These are phyloP conservation scores for Setipinna tenuifilis DNA, from an alignment of 2,797 vertebrate species.

Conservation along the genomic window DNA sequence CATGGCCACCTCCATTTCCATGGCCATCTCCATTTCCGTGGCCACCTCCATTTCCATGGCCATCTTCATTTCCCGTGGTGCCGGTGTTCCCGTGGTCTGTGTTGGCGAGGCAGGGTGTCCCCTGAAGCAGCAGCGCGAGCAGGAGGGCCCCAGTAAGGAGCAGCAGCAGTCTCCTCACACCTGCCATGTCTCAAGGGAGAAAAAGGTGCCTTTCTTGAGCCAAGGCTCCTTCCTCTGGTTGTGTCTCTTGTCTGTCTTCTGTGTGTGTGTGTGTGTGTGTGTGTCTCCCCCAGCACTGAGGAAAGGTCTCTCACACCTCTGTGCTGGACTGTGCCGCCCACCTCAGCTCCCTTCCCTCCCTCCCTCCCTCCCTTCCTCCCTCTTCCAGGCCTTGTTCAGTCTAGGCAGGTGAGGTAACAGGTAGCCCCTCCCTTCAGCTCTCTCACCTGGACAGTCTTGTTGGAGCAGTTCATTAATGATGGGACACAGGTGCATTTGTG, in stretches of 20 bases:
- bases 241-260: neutral
- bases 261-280: conserved; percentile 12
- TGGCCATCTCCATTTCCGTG: neutral
- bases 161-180: neutral
- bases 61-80: neutral
- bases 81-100: neutral
- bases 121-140: conserved; percentile 54
- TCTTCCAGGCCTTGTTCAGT: conserved; percentile 37
- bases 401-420: conserved; percentile 15
- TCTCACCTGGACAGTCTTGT: conserved; percentile 15
- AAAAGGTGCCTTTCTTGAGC: neutral
- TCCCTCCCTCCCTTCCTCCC: conserved; percentile 30
- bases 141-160: conserved; percentile 48
- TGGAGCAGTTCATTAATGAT: conserved; percentile 17
- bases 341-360: neutral
- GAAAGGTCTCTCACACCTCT: too few relatives aligned
- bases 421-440: neutral
- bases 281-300: neutral
- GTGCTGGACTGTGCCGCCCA: too few relatives aligned
- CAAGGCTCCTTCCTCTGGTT: conserved; percentile 25
- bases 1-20: neutral
- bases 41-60: neutral
- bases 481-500: neutral
- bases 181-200: conserved; percentile 32
- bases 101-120: conserved; percentile 22